Base-by-base conservation (phyloP, 1,140 invertebrate species). In the Oryzaephilus surinamensis region DNA sequence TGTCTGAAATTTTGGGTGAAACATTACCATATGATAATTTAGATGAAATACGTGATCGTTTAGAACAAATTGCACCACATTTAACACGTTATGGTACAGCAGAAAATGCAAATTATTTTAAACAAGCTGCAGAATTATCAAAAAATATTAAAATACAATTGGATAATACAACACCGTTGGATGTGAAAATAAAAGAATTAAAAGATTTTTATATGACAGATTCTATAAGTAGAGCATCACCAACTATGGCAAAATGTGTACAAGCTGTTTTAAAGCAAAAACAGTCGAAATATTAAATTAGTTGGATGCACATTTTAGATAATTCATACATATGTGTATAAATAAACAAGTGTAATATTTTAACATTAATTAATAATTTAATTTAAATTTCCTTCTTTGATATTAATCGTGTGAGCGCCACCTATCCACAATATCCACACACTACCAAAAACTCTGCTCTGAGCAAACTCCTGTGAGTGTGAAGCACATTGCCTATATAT, bases 171-270 rank as follows among this genome's bases (percentile, higher is more conserved):
- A 67, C 74, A 16, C 73, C 79, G 20, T 58, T 97, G 20, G 79
- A 84, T 45, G 75, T 95, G 0, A 77, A 82, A 48, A 71, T 86
- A 38, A 84, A 82, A 58, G 68, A 76, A 30, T 67, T 99, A 20
- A 81, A 88, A 63, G 93, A 99, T 62, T 99, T 89, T 69, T 99
- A 89, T 65, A 97, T 99, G 92, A 99, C 97, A 6, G 89, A 99
- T 64, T 68, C 82, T 4, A 92, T 99, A 53, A 91, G 87, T 39
- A 72, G 95, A 59, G 89, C 95, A n/a, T 98, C 95, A 10, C 79
- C 84, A 39, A 98, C 94, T 18, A 99, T 99, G 97, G 91, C 95
- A 15, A 96, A 97, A 66, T 99, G 96, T 68, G 81, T 97, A 29
- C 80, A 89, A 56, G 91, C 94, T 23, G 86, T 84, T 6, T 64